Evolutionary conservation across 2,888 invertebrate species (phyloP), one percentile per base, ranked within the genome.

Genomic region (Rhagonycha fulva): DNA sequence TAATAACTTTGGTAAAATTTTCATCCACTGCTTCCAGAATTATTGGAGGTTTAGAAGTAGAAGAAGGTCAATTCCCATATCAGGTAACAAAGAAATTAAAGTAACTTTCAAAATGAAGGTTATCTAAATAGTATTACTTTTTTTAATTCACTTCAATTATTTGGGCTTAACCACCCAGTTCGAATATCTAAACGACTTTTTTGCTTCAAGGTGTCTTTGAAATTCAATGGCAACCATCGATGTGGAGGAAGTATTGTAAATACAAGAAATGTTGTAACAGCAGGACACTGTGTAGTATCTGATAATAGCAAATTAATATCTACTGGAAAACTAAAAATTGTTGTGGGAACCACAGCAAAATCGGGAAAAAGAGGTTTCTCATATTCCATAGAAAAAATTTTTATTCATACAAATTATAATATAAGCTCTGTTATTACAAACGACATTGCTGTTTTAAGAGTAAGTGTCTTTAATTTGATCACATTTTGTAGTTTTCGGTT

Each of bases 281-380:
- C 84, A 11, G 83, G 83, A 0, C 84, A 84, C 73, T 84, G 84
- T 70, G 80, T 82, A 80, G 82, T 68, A 69, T 81, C 82, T 75
- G 70, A 74, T 9, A 82, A 83, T 80, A 82, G 82, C 1, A 83
- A 82, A 2, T 14, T 80, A 7, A 23, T 83, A n/a, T 81, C 83
- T 7, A 76, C 80, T 0, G 70, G 79, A n/a, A 76, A 76, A 5
- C 78, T 83, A 4, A 79, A 78, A 23, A 77, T 80, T 12, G 81
- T 81, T n/a, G 82, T 78, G 14, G 83, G 83, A n/a, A 47, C 47
- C n/a, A 47, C n/a, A n/a, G n/a, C 2, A 5, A 47, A 2, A 47
- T 47, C 47, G n/a, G n/a, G n/a, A 47, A 47, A n/a, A 47, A 12
- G n/a, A 0, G 47, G n/a, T 47, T 0, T 5, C 2, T 7, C 5